A percentile compares a stretch with the other conserved stretches of the same genome.
Conservation (phyloP, 1,140 invertebrate genomes). For the Meteorus sp. region DNA sequence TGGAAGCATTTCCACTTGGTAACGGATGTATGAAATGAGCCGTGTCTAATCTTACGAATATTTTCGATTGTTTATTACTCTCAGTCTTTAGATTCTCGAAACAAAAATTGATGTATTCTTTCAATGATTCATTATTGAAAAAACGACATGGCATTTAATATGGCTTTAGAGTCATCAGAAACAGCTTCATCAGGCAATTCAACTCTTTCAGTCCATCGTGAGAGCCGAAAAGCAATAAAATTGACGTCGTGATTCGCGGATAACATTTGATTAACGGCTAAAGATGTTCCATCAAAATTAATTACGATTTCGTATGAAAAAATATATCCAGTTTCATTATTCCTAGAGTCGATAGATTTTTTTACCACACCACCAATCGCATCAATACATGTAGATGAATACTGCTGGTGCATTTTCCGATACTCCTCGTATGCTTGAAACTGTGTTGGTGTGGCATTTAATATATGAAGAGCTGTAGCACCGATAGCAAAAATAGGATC, state of each 20-base stretch:
- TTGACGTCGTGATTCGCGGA: background rate
- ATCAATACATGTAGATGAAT: conserved; percentile 14
- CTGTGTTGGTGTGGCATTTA: conserved; percentile 3
- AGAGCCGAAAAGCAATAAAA: background rate
- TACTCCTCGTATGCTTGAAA: background rate
- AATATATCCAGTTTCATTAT: conserved; percentile 5
- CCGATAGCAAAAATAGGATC: conserved; percentile 16
- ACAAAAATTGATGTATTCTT: conserved; percentile 3
- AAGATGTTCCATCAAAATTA: background rate
- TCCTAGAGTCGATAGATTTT: background rate
- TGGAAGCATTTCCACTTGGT: background rate
- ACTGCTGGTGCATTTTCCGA: background rate
- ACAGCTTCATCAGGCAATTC: background rate
- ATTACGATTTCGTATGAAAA: conserved; percentile 21
- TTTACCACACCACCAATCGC: conserved; percentile 1
- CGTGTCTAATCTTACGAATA: background rate
- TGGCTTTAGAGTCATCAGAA: background rate
- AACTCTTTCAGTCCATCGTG: background rate
- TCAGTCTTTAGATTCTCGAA: background rate
- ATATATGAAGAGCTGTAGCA: conserved; percentile 3
- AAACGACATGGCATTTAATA: background rate
- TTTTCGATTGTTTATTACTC: background rate
- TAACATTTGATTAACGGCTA: background rate
- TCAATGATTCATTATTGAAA: background rate
- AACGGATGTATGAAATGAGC: background rate